Base-by-base conservation (phyloP, 2,113 vertebrate species). In the Engraulis encrasicolus region DNA sequence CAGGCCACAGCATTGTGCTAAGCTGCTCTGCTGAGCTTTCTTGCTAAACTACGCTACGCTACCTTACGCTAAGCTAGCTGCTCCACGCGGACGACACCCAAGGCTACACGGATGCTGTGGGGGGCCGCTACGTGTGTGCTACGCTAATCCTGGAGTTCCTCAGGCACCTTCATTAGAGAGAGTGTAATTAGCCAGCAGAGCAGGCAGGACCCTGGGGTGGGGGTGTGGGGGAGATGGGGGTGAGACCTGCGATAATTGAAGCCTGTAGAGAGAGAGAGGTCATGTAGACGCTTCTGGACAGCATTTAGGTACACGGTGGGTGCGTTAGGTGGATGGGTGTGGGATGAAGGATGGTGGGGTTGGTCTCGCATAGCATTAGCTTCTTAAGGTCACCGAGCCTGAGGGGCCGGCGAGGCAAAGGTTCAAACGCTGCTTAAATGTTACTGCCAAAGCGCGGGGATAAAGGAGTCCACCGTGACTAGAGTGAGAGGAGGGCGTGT, bases 131-230 rank as follows among this genome's bases (percentile, higher is more conserved):
- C 81, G 88, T 79, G 89, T 85, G 83, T 85, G 49, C 11, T 40
- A 84, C 91, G 89, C 91, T 94, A 94, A 95, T 94, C 91, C 92
- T 83, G 84, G 92, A 12, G 58, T 86, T 94, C 92, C 92, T 90
- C 86, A 89, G 91, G 91, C 92, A 91, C 88, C 91, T 93, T 89
- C 88, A 93, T 92, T 92, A 94, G 91, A 94, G 93, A 40, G 85
- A 93, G 93, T 92, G 93, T 95, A 94, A 95, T 93, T 93, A 94
- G 92, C 94, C 93, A 91, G 27, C 91, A 90, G 90, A 88, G 90
- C 88, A 90, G 92, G 90, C 87, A 89, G 50, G 84, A 90, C 90
- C 89, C 90, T 84, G 90, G 91, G 91, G 92, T n/a, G n/a, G n/a
- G n/a, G n/a, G n/a, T n/a, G n/a, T n/a, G n/a, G n/a, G n/a, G n/a